Conservation (phyloP, 2,113 vertebrate species). For the Chiloscyllium plagiosum region DNA sequence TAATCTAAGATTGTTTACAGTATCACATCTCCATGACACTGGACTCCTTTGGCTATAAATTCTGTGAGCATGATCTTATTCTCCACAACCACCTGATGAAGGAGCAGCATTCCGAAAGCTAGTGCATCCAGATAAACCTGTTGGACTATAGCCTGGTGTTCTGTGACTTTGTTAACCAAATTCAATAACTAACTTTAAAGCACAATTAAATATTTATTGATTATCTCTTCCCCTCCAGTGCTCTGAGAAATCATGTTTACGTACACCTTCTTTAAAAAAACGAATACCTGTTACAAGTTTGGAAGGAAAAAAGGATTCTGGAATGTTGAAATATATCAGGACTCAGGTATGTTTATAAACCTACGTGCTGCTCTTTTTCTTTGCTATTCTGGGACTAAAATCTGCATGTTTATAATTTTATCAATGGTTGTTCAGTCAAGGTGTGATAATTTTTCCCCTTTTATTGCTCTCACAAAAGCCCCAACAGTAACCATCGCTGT, state of each 20-base stretch:
- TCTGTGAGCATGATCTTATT: too few relatives aligned
- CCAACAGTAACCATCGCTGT: background rate
- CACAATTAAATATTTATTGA: background rate
- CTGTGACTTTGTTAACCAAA: too few relatives aligned
- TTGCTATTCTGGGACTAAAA: background rate
- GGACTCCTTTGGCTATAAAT: too few relatives aligned
- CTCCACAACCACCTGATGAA: too few relatives aligned
- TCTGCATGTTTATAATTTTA: background rate
- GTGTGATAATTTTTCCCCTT: background rate
- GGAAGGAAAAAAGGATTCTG: conserved; percentile 93
- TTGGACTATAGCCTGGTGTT: too few relatives aligned
- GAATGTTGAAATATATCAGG: conserved; percentile 95
- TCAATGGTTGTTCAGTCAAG: background rate
- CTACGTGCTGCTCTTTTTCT: background rate
- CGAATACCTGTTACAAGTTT: conserved; percentile 73
- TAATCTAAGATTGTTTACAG: too few relatives aligned
- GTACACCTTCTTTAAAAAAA: conserved; percentile 92
- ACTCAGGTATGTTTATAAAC: conserved; percentile 71
- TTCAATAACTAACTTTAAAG: background rate
- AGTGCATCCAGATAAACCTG: too few relatives aligned
- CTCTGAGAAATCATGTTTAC: conserved; percentile 90
- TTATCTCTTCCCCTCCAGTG: conserved; percentile 58
- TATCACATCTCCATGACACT: too few relatives aligned
- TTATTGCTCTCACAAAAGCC: background rate
- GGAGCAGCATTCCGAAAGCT: too few relatives aligned